Conservation (phyloP, 2,113 vertebrate species). For the Telmatochromis sp. region DNA sequence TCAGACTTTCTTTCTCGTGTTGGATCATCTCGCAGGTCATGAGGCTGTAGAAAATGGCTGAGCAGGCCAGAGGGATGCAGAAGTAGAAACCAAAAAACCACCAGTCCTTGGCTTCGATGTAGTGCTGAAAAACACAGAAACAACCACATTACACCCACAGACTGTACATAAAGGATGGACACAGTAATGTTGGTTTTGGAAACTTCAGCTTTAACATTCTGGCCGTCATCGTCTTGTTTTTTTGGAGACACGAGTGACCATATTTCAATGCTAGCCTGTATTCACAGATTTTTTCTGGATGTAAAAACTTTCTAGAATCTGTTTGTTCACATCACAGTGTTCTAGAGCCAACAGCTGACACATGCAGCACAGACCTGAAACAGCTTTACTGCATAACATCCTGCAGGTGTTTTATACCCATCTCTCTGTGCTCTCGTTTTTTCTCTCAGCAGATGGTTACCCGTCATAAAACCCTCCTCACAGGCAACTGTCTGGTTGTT, state of each 20-base stretch:
- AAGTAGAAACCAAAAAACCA: slow-evolving; percentile 98
- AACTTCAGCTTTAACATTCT: background rate
- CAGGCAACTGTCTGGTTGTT: background rate
- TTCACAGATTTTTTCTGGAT: background rate
- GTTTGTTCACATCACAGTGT: fast-evolving
- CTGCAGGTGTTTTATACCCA: fast-evolving
- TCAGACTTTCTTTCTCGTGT: slow-evolving; percentile 83
- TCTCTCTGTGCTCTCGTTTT: background rate
- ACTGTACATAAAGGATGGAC: background rate
- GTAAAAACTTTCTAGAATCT: background rate
- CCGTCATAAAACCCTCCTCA: background rate
- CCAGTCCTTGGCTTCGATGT: slow-evolving; percentile 87
- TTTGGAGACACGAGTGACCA: fast-evolving
- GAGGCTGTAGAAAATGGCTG: slow-evolving; percentile 86
- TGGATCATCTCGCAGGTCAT: slow-evolving; percentile 93
- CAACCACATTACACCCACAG: background rate
- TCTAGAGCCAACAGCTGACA: background rate
- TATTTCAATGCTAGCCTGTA: background rate
- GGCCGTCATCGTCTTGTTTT: fast-evolving
- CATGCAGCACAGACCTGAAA: background rate
- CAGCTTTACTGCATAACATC: background rate
- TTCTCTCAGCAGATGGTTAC: background rate
- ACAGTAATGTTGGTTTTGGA: background rate
- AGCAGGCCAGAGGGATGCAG: slow-evolving; percentile 85
- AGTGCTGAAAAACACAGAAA: slow-evolving; percentile 71